These are phyloP conservation scores for Sebastes steindachneri DNA, from an alignment of 2,797 vertebrate species.

Conservation along the genomic window DNA sequence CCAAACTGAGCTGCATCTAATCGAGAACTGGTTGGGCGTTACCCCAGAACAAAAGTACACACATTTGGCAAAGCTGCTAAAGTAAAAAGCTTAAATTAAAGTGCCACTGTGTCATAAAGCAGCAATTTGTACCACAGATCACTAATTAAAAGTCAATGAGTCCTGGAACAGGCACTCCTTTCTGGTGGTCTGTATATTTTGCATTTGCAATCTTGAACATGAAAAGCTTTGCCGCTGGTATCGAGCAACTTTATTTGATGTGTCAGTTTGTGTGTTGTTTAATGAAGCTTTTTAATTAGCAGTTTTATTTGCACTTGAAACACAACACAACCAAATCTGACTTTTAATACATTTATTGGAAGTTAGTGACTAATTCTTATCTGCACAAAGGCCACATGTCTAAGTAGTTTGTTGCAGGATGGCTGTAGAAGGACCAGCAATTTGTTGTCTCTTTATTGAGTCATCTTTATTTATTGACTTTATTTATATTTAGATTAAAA, in stretches of 20 bases:
- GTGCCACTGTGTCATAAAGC: conserved; percentile 6
- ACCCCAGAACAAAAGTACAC: conserved; percentile 1
- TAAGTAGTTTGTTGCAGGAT: not conserved
- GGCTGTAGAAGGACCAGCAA: not conserved
- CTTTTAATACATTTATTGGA: not conserved
- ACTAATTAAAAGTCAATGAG: conserved; percentile 29
- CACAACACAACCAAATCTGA: not conserved
- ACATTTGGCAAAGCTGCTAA: not conserved
- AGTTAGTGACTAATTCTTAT: not conserved
- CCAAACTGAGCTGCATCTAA: not conserved
- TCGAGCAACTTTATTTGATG: not conserved
- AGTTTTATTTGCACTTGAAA: not conserved
- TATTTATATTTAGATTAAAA: not conserved
- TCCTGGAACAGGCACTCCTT: not conserved
- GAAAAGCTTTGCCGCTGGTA: not conserved
- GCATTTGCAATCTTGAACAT: not conserved
- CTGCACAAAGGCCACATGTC: not conserved
- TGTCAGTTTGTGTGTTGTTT: not conserved
- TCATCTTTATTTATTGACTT: not conserved
- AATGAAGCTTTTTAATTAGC: not conserved
- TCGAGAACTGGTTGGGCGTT: not conserved
- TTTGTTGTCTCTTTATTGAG: not conserved
- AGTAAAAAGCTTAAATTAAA: conserved; percentile 11
- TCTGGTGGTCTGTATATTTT: not conserved
- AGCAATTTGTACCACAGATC: conserved; percentile 9